Conservation (phyloP, 1,140 invertebrate genomes). For the Scylla paramamosain region DNA sequence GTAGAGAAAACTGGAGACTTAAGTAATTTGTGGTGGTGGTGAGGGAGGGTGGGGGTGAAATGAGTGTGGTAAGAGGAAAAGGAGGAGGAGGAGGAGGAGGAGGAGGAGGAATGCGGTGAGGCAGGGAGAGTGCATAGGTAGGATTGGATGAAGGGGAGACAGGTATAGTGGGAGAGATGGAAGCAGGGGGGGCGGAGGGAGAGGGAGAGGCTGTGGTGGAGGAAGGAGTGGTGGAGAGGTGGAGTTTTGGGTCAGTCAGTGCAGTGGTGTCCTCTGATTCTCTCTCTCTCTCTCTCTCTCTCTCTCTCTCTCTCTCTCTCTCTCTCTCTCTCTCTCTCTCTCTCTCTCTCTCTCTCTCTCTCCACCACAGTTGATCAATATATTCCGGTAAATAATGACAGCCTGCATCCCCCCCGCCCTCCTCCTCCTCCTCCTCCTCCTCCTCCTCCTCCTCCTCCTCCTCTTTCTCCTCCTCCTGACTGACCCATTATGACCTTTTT, state of each 20-base stretch:
- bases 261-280: background rate
- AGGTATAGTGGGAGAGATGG: background rate
- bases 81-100: background rate
- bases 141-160: background rate
- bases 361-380: slow-evolving; percentile 28
- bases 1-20: background rate
- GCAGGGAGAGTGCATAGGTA: background rate
- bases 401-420: background rate
- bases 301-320: background rate
- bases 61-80: background rate
- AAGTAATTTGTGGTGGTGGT: background rate
- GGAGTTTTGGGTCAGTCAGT: background rate
- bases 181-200: background rate
- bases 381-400: slow-evolving; percentile 54
- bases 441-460: background rate
- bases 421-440: background rate
- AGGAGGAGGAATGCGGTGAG: background rate
- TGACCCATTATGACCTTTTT: too few species aligned
- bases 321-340: background rate
- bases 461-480: background rate
- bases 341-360: background rate
- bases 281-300: background rate
- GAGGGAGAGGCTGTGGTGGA: background rate
- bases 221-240: background rate
- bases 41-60: background rate